phyloP scores from a whole-genome alignment of 2,797 vertebrate genomes.

The Phrynocephalus guinanensis region DNA sequence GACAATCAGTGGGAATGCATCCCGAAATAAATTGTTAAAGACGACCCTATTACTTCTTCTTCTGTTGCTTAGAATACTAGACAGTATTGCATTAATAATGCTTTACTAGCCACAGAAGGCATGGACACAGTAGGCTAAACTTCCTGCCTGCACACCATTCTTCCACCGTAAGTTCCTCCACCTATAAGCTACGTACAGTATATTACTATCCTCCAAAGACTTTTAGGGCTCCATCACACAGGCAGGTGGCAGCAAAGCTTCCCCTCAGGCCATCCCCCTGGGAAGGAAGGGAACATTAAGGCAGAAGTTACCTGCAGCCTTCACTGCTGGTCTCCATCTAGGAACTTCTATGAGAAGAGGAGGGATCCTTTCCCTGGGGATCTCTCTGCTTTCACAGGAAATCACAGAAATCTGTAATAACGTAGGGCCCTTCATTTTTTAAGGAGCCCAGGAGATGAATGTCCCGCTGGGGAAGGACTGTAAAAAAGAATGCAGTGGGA shows the following conservation, averaged over 20 bases:
- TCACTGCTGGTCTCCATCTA: neutral
- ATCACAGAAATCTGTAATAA: neutral
- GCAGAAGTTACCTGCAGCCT: neutral
- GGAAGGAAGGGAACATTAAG: neutral
- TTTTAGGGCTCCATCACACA: neutral
- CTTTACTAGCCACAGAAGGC: too few relatives aligned
- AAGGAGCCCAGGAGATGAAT: neutral
- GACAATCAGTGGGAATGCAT: neutral
- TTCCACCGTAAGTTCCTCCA: neutral
- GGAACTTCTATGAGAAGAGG: neutral
- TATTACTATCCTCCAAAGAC: neutral
- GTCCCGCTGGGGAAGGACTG: neutral
- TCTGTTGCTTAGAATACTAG: too few relatives aligned
- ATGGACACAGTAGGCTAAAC: neutral
- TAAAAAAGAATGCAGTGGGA: neutral
- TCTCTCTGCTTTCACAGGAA: neutral
- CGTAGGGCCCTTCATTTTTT: neutral
- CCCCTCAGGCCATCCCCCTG: too few relatives aligned
- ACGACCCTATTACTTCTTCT: too few relatives aligned
- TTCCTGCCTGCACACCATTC: neutral
- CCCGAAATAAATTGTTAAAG: too few relatives aligned
- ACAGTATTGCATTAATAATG: too few relatives aligned
- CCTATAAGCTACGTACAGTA: neutral
- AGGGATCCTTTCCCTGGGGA: neutral
- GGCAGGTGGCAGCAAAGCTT: neutral